These are phyloP conservation scores for Leptonema lineaticorne DNA, from an alignment of 1,140 invertebrate species.

Conservation along the genomic window DNA sequence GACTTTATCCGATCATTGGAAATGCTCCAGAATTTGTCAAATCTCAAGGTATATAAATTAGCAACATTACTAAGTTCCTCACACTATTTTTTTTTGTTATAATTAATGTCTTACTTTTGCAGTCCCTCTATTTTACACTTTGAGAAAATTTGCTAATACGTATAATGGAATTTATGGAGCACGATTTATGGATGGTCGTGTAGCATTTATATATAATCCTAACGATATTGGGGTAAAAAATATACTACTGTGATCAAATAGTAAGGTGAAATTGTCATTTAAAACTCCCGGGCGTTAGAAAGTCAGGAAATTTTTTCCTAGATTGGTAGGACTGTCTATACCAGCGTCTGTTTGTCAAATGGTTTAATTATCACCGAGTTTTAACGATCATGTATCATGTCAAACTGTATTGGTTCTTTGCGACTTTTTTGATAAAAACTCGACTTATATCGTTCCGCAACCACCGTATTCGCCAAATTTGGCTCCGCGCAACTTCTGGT, in stretches of 20 bases:
- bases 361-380: no score
- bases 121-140: conserved; percentile 26
- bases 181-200: conserved; percentile 40
- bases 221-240: conserved; percentile 49
- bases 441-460: no score
- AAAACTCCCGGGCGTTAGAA: background rate
- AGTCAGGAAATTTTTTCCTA: background rate
- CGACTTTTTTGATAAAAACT: no score
- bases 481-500: no score
- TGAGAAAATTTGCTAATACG: conserved; percentile 1
- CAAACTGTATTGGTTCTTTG: no score
- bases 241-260: background rate
- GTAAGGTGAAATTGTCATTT: no score
- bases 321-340: no score
- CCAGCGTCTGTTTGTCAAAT: no score
- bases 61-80: background rate
- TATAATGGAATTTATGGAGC: conserved; percentile 40
- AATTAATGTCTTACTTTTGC: background rate
- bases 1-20: background rate
- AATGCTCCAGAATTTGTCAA: background rate
- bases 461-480: no score
- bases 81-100: background rate
- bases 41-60: background rate
- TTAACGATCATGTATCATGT: background rate
- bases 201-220: conserved; percentile 45